Evolutionary conservation across 2,888 invertebrate species (phyloP).

Genomic region (Acronicta leporina): DNA sequence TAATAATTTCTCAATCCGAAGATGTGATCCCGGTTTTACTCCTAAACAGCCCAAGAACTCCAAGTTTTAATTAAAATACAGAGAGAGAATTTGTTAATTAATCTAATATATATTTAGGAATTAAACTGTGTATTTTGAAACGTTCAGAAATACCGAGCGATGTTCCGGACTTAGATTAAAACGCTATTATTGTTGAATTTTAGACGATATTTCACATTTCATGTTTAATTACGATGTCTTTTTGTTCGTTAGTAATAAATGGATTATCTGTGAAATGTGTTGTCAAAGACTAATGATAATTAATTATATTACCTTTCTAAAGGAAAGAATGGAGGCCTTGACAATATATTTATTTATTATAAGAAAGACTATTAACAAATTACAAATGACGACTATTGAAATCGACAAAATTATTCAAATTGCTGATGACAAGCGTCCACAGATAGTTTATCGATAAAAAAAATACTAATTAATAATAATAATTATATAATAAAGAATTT

Average conservation of each 20-base stretch:
- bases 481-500: too few relatives aligned
- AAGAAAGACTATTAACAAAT: too few relatives aligned
- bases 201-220: conserved; percentile 11
- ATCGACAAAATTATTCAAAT: too few relatives aligned
- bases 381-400: too few relatives aligned
- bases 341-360: too few relatives aligned
- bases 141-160: conserved; percentile 8
- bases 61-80: conserved; percentile 66
- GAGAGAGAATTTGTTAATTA: conserved; percentile 56
- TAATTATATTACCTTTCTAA: too few relatives aligned
- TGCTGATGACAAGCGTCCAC: too few relatives aligned
- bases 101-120: conserved; percentile 57
- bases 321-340: too few relatives aligned
- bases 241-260: neutral
- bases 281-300: too few relatives aligned
- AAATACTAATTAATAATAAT: too few relatives aligned
- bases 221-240: conserved; percentile 4
- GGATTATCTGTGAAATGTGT: too few relatives aligned
- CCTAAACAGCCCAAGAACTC: conserved; percentile 35
- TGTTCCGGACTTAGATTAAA: conserved; percentile 19
- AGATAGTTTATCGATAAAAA: too few relatives aligned
- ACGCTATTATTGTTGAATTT: conserved; percentile 4
- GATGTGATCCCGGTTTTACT: conserved; percentile 33
- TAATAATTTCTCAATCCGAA: conserved; percentile 1
- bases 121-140: conserved; percentile 37